These are phyloP conservation scores for Ochotona curzoniae DNA, from an alignment of 2,113 vertebrate species.

Conservation along the genomic window DNA sequence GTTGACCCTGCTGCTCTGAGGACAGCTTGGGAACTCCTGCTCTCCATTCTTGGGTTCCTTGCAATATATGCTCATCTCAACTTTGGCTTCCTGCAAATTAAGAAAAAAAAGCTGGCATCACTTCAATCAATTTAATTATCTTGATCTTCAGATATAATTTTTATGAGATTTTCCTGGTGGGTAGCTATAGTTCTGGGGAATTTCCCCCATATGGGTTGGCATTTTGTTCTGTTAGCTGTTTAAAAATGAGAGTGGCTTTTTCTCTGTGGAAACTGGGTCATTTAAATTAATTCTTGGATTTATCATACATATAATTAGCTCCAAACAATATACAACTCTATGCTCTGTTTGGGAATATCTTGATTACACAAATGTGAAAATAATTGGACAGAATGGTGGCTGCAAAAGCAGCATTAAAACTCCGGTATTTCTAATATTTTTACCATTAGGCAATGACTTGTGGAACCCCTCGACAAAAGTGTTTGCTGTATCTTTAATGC, in stretches of 20 bases:
- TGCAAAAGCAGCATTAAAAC: neutral
- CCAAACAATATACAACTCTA: conserved; percentile 72
- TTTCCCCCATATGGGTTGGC: conserved; percentile 63
- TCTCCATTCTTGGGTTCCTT: neutral
- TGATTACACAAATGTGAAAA: conserved; percentile 76
- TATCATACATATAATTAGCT: conserved; percentile 78
- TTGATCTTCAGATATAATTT: conserved; percentile 8
- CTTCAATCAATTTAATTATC: conserved; percentile 25
- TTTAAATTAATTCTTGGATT: conserved; percentile 80
- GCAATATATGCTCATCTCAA: neutral
- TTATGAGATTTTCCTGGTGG: conserved; percentile 44
- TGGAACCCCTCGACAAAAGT: conserved; percentile 61
- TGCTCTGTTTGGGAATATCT: conserved; percentile 77
- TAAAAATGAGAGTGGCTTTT: conserved; percentile 58
- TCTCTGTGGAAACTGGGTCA: conserved; percentile 66
- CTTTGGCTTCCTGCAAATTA: neutral
- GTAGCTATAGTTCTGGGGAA: conserved; percentile 56
- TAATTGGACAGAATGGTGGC: conserved; percentile 63
- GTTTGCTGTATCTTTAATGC: conserved; percentile 83
- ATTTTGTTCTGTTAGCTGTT: conserved; percentile 73
- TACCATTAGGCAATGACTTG: conserved; percentile 1
- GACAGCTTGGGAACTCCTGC: neutral
- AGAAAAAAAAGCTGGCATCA: neutral
- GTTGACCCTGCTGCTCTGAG: too few relatives aligned
- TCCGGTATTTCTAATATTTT: neutral